Evolutionary conservation across 2,113 vertebrate genomes (phyloP).

Genomic region (Ailuropoda melanoleuca): DNA sequence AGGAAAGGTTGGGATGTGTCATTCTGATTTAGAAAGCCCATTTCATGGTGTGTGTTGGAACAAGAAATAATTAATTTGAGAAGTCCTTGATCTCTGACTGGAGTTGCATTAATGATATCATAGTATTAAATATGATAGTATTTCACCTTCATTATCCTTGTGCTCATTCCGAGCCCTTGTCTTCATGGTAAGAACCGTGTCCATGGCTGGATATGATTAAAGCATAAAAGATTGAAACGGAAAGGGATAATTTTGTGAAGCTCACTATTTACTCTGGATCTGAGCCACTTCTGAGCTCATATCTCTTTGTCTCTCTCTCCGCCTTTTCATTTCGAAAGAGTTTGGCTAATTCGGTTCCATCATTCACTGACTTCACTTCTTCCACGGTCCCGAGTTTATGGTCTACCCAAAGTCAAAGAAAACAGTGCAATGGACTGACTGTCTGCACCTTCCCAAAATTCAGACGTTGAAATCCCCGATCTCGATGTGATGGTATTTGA

Average conservation of each 20-base stretch:
- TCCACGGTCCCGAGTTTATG: background rate
- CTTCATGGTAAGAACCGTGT: background rate
- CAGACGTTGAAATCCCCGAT: background rate
- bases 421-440: background rate
- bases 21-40: conserved; percentile 67
- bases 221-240: conserved; percentile 37
- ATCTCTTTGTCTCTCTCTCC: background rate
- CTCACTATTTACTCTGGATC: conserved; percentile 33
- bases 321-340: conserved; percentile 29
- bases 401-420: background rate
- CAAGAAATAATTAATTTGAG: conserved; percentile 72
- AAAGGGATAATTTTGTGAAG: conserved; percentile 41
- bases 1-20: conserved; percentile 42
- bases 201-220: conserved; percentile 44
- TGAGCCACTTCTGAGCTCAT: background rate
- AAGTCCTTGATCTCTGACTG: conserved; percentile 67
- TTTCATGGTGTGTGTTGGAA: conserved; percentile 66
- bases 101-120: conserved; percentile 58
- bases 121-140: conserved; percentile 64
- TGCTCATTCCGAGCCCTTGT: conserved; percentile 10
- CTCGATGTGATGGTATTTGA: background rate
- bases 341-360: background rate
- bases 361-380: conserved; percentile 20
- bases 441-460: background rate
- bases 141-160: conserved; percentile 71